Conservation (phyloP, 2,888 invertebrate genomes). For the Fragum sueziense region DNA sequence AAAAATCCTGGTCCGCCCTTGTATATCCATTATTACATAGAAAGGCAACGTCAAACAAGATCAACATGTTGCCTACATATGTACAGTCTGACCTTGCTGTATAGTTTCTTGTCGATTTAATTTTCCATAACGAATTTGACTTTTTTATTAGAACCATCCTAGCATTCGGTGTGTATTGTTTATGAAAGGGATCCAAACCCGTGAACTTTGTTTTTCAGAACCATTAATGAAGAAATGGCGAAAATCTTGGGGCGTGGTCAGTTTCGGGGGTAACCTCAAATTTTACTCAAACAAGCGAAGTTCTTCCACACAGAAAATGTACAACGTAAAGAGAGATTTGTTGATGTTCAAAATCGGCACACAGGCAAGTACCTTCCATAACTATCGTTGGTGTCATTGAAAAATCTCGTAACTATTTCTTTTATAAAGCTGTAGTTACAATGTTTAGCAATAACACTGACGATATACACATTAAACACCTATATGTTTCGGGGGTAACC, state of each 20-base stretch:
- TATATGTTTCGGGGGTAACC: slow-evolving; percentile 62
- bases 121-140: no score
- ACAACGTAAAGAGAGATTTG: slow-evolving; percentile 58
- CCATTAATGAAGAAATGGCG: slow-evolving; percentile 65
- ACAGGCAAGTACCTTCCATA: slow-evolving; percentile 39
- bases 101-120: no score
- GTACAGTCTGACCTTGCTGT: no score
- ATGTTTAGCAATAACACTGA: no score
- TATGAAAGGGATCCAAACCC: no score
- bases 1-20: no score
- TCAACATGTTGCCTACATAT: no score
- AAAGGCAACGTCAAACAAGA: no score
- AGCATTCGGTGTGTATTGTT: no score
- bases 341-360: slow-evolving; percentile 59
- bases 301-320: slow-evolving; percentile 55
- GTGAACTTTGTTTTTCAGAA: slow-evolving; percentile 51
- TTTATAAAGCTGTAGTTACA: not conserved
- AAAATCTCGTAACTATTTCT: not conserved
- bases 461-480: no score
- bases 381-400: not conserved
- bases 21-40: no score
- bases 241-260: slow-evolving; percentile 60
- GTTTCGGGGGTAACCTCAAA: slow-evolving; percentile 61
- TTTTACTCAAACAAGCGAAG: slow-evolving; percentile 56
- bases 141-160: no score